Evolutionary conservation across 2,888 invertebrate species (phyloP), one percentile per base, ranked within the genome.

Genomic region (Hofmannophila pseudospretella): DNA sequence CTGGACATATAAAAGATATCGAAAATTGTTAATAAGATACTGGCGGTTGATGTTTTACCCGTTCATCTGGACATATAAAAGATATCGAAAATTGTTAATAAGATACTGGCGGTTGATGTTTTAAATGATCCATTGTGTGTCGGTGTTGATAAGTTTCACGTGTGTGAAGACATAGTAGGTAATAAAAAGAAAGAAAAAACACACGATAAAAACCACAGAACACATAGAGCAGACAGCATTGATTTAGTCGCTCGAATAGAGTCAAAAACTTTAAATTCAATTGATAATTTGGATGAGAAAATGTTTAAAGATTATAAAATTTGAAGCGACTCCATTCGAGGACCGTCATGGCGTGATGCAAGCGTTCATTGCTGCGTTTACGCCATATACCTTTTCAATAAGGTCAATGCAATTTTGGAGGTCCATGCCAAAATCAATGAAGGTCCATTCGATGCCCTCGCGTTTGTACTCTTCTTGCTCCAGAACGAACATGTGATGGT

Each of bases 351-450:
- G 85, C 85, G 81, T 74, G 74, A 69, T 73, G 82, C 85, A 86
- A 86, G 84, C 80, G 74, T 75, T 79, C 72, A 66, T 72, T 57
- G 76, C 74, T 81, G 81, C 82, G 69, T 82, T 82, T 67, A 72
- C 79, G 85, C 88, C 88, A 81, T 81, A 81, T 94, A 94, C 94
- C 94, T 96, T 96, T 90, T 96, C 96, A 78, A 96, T 95, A 76
- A 98, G 90, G 85, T 97, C 96, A 89, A 97, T 97, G 91, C 96
- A 96, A 81, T 95, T 94, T 75, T 94, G 92, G 84, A 97, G 91
- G 87, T 97, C 97, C 94, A 97, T 95, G 88, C 97, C 97, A 88
- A 97, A 97, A 90, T 98, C 97, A 88, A 97, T 97, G 90, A 97
- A 97, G 67, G 92, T 92, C 97, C 97, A 98, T 75, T 95, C 90